Base-by-base conservation (phyloP, 2,888 invertebrate species). In the Chaetogeoica ovagalla region DNA sequence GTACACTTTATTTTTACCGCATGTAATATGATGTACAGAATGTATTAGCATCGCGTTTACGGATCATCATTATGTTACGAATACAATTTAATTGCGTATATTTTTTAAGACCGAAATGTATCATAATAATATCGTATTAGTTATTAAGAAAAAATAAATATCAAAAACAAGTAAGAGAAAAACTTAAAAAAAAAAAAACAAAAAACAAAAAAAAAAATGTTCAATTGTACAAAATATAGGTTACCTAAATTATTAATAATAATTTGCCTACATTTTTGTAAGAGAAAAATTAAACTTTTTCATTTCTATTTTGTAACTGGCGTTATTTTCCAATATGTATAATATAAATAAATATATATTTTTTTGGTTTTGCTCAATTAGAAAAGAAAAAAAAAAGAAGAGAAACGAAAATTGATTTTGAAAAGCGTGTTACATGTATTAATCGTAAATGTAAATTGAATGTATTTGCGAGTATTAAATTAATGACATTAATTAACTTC, bases 331-430 rank as follows among this genome's bases (percentile, higher is more conserved):
- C 23, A 62, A 69, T 59, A 55, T 75, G 37, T 55, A 52, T 73
- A 59, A 68, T 17, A 21, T 55, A 19, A 52, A 74, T 65, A 55
- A 13, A 73, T 30, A 73, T 59, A 68, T 76, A 60, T 68, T 19
- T 70, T 70, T 71, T 79, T 79, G 43, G 69, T 79, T 79, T 79
- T 79, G 79, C 79, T 79, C 79, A 79, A 79, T 79, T 79, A 79
- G 79, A 71, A 65, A 15, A 39, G 39, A 76, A 68, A 59, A 43
- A 59, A 39, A 65, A 57, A 65, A 75, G 39, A 9, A 43, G n/a
- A 43, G 11, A 43, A 43, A 43, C 43, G 11, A 43, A 43, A 48
- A 43, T 59, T 59, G n/a, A 59, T 76, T 30, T 30, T 17, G 15
- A 74, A 59, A 59, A 59, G 66, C n/a, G 21, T 55, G 21, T 75